Conservation (phyloP, 2,888 invertebrate genomes). For the Mesorhabditis spiculigera region DNA sequence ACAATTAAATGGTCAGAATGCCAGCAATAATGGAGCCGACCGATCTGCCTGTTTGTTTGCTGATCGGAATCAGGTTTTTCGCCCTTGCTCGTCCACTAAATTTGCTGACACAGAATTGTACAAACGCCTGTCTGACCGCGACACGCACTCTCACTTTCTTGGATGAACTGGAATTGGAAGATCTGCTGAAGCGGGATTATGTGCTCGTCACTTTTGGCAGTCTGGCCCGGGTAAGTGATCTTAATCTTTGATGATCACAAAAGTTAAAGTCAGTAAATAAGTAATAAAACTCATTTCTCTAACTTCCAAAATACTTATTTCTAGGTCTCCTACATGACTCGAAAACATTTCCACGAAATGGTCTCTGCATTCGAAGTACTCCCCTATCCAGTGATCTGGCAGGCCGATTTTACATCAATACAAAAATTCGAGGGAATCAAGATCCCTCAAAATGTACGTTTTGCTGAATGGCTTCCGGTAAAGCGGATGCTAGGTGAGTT, state of each 20-base stretch:
- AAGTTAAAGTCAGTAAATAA: not conserved
- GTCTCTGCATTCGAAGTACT: not conserved
- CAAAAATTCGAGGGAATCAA: not conserved
- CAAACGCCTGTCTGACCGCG: too few species aligned
- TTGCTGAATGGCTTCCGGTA: slow-evolving; percentile 3
- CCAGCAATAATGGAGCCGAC: too few species aligned
- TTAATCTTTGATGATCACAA: too few species aligned
- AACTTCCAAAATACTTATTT: not conserved
- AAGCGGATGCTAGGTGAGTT: not conserved
- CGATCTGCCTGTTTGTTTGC: too few species aligned
- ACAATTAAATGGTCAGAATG: too few species aligned
- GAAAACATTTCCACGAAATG: not conserved
- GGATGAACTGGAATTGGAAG: not conserved
- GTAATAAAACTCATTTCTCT: not conserved
- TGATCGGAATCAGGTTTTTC: too few species aligned
- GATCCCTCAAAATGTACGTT: not conserved
- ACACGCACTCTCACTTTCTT: too few species aligned
- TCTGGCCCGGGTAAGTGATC: not conserved
- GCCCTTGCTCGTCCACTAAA: too few species aligned
- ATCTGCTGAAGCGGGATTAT: not conserved
- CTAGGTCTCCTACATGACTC: not conserved
- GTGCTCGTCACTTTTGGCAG: not conserved
- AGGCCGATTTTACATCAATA: not conserved
- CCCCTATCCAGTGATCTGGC: not conserved
- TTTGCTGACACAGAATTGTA: too few species aligned